Percentiles rank a stretch among this genome's conserved stretches.
Conservation (phyloP, 2,888 invertebrate species). For the Bombyx huttoni region DNA sequence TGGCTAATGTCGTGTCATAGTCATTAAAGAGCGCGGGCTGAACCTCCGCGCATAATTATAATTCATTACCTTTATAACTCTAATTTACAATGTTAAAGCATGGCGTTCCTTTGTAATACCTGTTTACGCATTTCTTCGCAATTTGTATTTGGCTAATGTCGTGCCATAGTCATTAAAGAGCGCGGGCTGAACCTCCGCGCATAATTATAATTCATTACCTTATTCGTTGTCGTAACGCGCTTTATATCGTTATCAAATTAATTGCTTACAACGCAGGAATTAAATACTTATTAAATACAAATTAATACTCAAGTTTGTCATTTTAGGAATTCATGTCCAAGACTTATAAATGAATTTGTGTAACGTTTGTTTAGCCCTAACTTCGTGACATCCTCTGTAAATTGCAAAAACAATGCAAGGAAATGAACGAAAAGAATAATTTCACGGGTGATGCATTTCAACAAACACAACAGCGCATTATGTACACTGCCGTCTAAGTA, state of each 20-base stretch:
- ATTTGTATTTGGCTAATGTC: conserved; percentile 65
- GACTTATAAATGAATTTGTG: no score
- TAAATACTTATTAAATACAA: not conserved
- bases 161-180: conserved; percentile 52
- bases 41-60: conserved; percentile 48
- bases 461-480: conserved; percentile 5
- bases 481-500: not conserved
- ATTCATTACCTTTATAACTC: conserved; percentile 46
- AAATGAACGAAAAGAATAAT: conserved; percentile 16
- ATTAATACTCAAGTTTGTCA: conserved; percentile 3
- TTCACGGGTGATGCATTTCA: conserved; percentile 20
- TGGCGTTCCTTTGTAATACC: conserved; percentile 50
- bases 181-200: conserved; percentile 32
- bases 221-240: conserved; percentile 30
- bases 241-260: conserved; percentile 28
- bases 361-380: not conserved
- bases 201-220: conserved; percentile 62
- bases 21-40: conserved; percentile 48
- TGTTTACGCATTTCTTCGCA: conserved; percentile 60
- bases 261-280: not conserved
- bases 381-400: not conserved
- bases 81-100: conserved; percentile 34
- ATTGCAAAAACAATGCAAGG: conserved; percentile 13
- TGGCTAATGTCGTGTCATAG: conserved; percentile 57
- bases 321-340: conserved; percentile 5